A percentile compares a stretch with the other conserved stretches of the same genome.
Evolutionary conservation across 2,888 invertebrate species (phyloP).

Genomic region (Acanthococcus lagerstroemiae): DNA sequence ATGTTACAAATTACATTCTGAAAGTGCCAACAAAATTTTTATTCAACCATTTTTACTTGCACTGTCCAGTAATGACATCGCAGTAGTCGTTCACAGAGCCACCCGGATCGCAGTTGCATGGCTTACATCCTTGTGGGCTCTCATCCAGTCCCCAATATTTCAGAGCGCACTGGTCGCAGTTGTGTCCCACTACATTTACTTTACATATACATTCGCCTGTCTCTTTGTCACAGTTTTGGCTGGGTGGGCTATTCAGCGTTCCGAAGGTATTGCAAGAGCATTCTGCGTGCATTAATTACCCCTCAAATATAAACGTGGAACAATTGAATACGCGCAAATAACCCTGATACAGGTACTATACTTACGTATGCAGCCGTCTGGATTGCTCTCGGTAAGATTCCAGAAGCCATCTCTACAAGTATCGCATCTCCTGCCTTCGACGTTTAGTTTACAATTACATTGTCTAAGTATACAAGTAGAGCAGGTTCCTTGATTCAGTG

Average conservation of each 20-base stretch:
- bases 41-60: conserved; percentile 47
- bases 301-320: not conserved
- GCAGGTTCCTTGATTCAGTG: conserved; percentile 86
- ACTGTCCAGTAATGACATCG: conserved; percentile 86
- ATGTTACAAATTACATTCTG: not conserved
- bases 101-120: conserved; percentile 91
- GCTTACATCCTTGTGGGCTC: conserved; percentile 81
- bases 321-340: too few relatives aligned
- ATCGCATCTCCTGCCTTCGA: conserved; percentile 84
- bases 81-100: conserved; percentile 86
- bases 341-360: too few relatives aligned
- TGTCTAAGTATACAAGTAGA: conserved; percentile 85
- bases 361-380: conserved; percentile 72
- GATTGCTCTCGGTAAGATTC: conserved; percentile 71
- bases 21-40: not conserved
- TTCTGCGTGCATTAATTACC: conserved; percentile 46
- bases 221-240: conserved; percentile 79
- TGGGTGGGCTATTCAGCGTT: conserved; percentile 79
- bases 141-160: conserved; percentile 88
- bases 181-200: conserved; percentile 83
- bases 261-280: conserved; percentile 87
- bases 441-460: conserved; percentile 86
- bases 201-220: conserved; percentile 96
- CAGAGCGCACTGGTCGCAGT: conserved; percentile 88
- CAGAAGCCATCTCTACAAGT: conserved; percentile 88